These are phyloP conservation scores for Pimephales promelas DNA, from an alignment of 2,113 vertebrate genomes.

Conservation along the genomic window DNA sequence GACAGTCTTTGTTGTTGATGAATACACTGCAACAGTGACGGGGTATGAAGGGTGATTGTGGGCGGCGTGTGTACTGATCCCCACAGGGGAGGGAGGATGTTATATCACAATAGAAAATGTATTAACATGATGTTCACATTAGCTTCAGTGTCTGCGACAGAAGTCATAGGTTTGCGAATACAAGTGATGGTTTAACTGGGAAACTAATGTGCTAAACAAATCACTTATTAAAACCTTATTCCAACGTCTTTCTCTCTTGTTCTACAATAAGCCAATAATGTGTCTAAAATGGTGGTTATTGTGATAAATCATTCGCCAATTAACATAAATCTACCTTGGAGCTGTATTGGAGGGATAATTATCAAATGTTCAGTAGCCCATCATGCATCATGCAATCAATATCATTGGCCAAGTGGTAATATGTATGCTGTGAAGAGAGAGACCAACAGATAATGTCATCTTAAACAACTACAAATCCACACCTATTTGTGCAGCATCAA, in stretches of 20 bases:
- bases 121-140: conserved; percentile 26
- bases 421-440: conserved; percentile 17
- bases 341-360: conserved; percentile 30
- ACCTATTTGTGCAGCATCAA: no score
- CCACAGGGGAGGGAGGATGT: conserved; percentile 20
- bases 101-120: conserved; percentile 18
- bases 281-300: conserved; percentile 7
- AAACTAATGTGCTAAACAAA: conserved; percentile 13
- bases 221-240: conserved; percentile 25
- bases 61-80: conserved; percentile 13
- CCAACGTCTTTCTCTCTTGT: conserved; percentile 2
- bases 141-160: neutral
- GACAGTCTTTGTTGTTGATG: conserved; percentile 26
- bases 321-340: conserved; percentile 38
- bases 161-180: neutral
- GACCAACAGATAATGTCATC: neutral
- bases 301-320: conserved; percentile 36
- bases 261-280: neutral
- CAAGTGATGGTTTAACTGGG: neutral
- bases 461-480: no score
- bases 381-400: conserved; percentile 41
- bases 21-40: conserved; percentile 8
- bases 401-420: conserved; percentile 26
- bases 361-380: conserved; percentile 33
- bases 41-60: conserved; percentile 24